A percentile compares a stretch with the other conserved stretches of the same genome.
These are phyloP conservation scores for Bos taurus DNA, from an alignment of 2,113 vertebrate species.

Conservation along the genomic window ARS-UCD2.0 NC_037329.1:15450001-15450500, in stretches of 20 bases:
- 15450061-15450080: neutral
- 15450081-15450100: neutral
- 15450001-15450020: too few relatives aligned
- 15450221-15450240: neutral
- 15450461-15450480: too few relatives aligned
- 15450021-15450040: neutral
- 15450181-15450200: neutral
- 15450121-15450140: neutral
- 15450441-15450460: too few relatives aligned
- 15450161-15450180: neutral
- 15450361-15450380: too few relatives aligned
- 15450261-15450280: neutral
- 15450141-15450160: neutral
- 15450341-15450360: too few relatives aligned
- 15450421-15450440: too few relatives aligned
- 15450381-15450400: too few relatives aligned
- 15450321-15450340: too few relatives aligned
- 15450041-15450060: neutral
- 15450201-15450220: neutral
- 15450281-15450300: neutral
- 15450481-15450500: too few relatives aligned
- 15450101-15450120: neutral
- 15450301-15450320: neutral
- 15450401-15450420: too few relatives aligned
- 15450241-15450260: neutral